Conservation (phyloP, 2,888 invertebrate genomes). For the Entomobrya multifasciata region DNA sequence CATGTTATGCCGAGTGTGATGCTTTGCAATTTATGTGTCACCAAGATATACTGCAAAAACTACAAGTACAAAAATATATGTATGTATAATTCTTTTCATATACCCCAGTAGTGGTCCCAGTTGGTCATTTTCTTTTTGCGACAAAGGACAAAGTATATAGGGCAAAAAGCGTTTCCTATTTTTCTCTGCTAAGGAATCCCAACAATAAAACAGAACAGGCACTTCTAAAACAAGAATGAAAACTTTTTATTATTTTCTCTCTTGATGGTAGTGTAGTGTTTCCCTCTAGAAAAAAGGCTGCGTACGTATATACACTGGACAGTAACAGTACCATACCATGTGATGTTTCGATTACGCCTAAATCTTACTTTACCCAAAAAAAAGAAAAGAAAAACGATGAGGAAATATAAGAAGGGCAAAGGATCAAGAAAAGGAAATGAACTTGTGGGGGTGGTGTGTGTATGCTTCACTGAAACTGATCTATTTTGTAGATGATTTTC, state of each 20-base stretch:
- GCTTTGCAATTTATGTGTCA: too few species aligned
- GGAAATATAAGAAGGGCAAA: conserved; percentile 21
- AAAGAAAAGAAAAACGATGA: neutral
- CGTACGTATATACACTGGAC: too few species aligned
- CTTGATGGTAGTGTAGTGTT: neutral
- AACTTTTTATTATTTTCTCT: neutral
- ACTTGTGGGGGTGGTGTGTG: neutral
- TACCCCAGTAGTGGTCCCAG: neutral
- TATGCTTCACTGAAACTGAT: neutral
- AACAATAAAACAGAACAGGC: neutral
- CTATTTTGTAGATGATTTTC: neutral
- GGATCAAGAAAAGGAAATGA: conserved; percentile 29
- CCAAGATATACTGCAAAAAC: too few species aligned
- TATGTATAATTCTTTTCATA: too few species aligned
- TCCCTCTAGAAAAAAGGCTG: too few species aligned
- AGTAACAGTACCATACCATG: neutral
- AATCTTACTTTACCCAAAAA: conserved; percentile 5
- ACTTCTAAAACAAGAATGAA: neutral
- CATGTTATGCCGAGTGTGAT: too few species aligned
- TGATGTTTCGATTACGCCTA: neutral
- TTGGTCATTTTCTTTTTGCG: neutral
- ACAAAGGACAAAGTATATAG: neutral
- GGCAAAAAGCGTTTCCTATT: neutral
- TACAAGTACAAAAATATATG: too few species aligned
- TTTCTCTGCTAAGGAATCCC: neutral